These are phyloP conservation scores for Chromis chromis DNA, from an alignment of 2,797 vertebrate genomes.

Conservation along the genomic window DNA sequence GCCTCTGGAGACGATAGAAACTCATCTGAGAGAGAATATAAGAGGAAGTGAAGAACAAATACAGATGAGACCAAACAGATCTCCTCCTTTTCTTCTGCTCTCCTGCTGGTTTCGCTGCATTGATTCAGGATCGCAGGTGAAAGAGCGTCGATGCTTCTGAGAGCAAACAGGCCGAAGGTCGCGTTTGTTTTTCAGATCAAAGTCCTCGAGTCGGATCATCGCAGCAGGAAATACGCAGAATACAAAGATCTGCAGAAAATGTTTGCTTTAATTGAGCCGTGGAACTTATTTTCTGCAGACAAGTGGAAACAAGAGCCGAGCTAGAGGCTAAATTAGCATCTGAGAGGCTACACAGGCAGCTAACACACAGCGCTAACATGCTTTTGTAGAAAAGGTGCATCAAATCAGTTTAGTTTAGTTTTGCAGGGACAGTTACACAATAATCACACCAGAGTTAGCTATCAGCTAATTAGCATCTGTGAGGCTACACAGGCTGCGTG, in stretches of 20 bases:
- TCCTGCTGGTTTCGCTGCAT: slow-evolving; percentile 2
- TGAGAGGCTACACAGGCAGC: not conserved
- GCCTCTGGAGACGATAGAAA: too few species aligned
- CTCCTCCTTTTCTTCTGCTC: not conserved
- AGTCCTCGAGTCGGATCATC: slow-evolving; percentile 2
- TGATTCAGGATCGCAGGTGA: slow-evolving; percentile 23
- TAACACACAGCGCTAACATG: not conserved
- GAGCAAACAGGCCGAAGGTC: slow-evolving; percentile 51
- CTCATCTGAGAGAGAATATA: too few species aligned
- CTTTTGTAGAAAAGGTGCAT: too few species aligned
- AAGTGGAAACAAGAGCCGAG: not conserved
- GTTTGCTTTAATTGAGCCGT: not conserved
- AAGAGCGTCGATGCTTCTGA: slow-evolving; percentile 23
- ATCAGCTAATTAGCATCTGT: too few species aligned
- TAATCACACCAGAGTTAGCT: too few species aligned
- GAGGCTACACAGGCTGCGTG: too few species aligned
- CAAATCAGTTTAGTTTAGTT: too few species aligned
- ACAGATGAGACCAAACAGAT: too few species aligned
- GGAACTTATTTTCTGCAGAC: not conserved
- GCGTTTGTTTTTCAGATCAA: slow-evolving; percentile 52
- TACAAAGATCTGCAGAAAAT: too few species aligned
- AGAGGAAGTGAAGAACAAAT: too few species aligned
- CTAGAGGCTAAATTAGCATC: not conserved
- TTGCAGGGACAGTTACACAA: too few species aligned
- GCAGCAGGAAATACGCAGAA: not conserved